Evolutionary conservation across 2,113 vertebrate genomes (phyloP).

Genomic region (Scomber scombrus): DNA sequence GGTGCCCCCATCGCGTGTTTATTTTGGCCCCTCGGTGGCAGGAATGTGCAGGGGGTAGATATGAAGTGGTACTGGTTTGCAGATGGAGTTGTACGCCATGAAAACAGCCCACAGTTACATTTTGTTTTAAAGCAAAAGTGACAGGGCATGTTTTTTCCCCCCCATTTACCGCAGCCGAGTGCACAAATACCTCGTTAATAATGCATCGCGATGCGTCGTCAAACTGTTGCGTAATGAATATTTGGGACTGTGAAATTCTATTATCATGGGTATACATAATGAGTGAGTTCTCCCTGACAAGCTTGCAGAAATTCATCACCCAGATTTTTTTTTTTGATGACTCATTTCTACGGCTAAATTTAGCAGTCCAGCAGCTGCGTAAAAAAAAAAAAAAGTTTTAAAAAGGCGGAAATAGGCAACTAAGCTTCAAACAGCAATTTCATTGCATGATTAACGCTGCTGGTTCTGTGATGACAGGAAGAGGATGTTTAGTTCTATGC

Average conservation of each 20-base stretch:
- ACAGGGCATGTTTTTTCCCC: not conserved
- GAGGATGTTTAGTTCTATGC: slow-evolving; percentile 32
- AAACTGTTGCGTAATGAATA: slow-evolving; percentile 35
- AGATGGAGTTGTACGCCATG: not conserved
- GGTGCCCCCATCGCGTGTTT: slow-evolving; percentile 18
- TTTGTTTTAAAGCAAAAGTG: slow-evolving; percentile 13
- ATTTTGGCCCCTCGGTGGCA: slow-evolving; percentile 26
- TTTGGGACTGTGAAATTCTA: slow-evolving; percentile 28
- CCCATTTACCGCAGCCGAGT: not conserved
- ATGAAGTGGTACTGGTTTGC: slow-evolving; percentile 9
- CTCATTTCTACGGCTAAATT: slow-evolving; percentile 46
- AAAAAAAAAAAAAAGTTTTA: too few species aligned
- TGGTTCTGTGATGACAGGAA: slow-evolving; percentile 57
- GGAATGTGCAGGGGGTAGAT: slow-evolving; percentile 27
- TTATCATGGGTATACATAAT: slow-evolving; percentile 7
- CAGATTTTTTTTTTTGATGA: slow-evolving; percentile 3
- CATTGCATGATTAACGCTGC: slow-evolving; percentile 1
- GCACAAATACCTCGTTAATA: slow-evolving; percentile 28
- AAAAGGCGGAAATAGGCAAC: not conserved
- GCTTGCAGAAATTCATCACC: not conserved
- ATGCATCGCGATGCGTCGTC: slow-evolving; percentile 19
- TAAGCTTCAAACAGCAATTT: slow-evolving; percentile 38
- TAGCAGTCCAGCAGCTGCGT: slow-evolving; percentile 16
- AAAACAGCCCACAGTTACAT: slow-evolving; percentile 21
- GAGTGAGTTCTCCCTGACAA: slow-evolving; percentile 13